Conservation (phyloP, 2,113 vertebrate species). For the Tupaia tana region DNA sequence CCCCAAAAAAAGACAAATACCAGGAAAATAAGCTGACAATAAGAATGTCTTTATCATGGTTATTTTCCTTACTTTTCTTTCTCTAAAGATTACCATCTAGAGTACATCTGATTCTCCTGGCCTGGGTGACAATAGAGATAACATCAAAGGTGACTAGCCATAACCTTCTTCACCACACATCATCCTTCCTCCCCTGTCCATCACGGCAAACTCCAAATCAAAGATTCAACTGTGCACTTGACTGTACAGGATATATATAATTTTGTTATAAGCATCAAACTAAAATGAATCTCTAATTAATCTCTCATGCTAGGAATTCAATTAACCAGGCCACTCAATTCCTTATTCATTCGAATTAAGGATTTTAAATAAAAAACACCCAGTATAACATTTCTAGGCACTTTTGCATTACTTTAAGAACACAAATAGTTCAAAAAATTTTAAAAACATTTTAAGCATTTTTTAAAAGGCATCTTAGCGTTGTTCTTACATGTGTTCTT, state of each 20-base stretch:
- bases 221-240: not conserved
- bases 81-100: not conserved
- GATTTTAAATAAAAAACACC: constrained; percentile 37
- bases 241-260: not conserved
- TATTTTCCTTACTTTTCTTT: not conserved
- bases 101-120: not conserved
- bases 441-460: constrained; percentile 46
- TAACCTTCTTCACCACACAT: not conserved
- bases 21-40: not conserved
- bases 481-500: not conserved
- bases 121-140: fast-evolving
- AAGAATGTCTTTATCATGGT: not conserved
- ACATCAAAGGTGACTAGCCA: not conserved
- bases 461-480: not conserved
- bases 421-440: constrained; percentile 25
- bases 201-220: not conserved
- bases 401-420: constrained; percentile 32
- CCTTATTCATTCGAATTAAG: constrained; percentile 31
- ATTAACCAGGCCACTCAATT: constrained; percentile 45
- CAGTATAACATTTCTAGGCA: constrained; percentile 45
- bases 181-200: not conserved
- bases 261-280: constrained; percentile 50
- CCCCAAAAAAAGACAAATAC: not conserved
- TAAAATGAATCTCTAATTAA: constrained; percentile 45
- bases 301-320: constrained; percentile 29